Conservation (phyloP, 2,888 invertebrate genomes). For the Caprella mutica region DNA sequence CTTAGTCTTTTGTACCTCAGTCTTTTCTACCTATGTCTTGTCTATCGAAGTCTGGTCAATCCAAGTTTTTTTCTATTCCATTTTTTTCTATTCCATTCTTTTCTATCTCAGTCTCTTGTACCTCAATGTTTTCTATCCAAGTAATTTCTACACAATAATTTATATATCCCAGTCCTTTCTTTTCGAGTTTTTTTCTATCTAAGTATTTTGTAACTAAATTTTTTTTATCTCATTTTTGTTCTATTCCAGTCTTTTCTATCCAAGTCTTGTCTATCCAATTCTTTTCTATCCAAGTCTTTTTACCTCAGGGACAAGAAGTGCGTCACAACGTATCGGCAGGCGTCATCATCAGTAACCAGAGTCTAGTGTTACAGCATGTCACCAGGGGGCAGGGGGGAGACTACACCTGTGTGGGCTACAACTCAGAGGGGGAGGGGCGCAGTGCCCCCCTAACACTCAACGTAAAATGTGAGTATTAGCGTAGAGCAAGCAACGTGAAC, state of each 20-base stretch:
- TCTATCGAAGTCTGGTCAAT: too few species aligned
- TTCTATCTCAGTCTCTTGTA: too few species aligned
- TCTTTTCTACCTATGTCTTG: too few species aligned
- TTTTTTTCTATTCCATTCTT: too few species aligned
- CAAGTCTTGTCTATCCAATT: neutral
- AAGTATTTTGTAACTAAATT: too few species aligned
- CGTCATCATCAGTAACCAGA: constrained; percentile 26
- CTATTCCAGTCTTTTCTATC: too few species aligned
- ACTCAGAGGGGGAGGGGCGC: constrained; percentile 19
- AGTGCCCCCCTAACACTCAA: constrained; percentile 12
- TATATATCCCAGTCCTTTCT: too few species aligned
- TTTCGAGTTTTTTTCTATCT: neutral
- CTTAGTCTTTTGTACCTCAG: neutral
- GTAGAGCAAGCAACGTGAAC: too few species aligned
- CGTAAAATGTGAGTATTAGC: constrained; percentile 18
- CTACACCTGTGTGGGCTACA: constrained; percentile 23
- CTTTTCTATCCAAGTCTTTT: neutral
- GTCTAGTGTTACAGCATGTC: constrained; percentile 24
- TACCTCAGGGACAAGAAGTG: constrained; percentile 14
- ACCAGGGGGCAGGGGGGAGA: constrained; percentile 13
- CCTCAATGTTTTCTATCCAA: too few species aligned
- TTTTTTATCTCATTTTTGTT: too few species aligned
- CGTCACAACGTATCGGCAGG: constrained; percentile 23
- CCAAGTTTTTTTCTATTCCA: too few species aligned
- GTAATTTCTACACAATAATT: too few species aligned